phyloP scores from a whole-genome alignment of 92 coral and sea anemone genomes.

The Bergia puertoricense region DNA sequence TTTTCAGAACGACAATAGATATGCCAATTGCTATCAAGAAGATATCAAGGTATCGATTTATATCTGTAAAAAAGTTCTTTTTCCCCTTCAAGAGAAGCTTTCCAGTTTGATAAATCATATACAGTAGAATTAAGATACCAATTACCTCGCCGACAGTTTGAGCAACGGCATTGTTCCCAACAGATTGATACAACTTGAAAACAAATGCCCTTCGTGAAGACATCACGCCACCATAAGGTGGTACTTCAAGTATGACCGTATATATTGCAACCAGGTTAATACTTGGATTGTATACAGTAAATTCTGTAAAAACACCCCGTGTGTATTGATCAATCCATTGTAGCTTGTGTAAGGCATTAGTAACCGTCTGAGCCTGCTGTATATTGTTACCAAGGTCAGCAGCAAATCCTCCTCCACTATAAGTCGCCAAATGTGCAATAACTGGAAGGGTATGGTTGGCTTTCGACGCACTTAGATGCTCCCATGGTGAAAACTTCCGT shows the following conservation, averaged over 20 bases:
- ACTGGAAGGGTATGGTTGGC: constrained; percentile 30
- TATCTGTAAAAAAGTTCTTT: not conserved
- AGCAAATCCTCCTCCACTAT: constrained; percentile 25
- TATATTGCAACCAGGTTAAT: constrained; percentile 15
- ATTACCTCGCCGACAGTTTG: constrained; percentile 7
- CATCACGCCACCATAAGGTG: constrained; percentile 11
- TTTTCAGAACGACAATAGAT: constrained; percentile 5
- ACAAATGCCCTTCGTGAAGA: constrained; percentile 7
- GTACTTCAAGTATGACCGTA: constrained; percentile 22
- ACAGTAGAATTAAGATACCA: constrained; percentile 8
- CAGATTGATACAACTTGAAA: constrained; percentile 15
- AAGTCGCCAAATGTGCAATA: constrained; percentile 10
- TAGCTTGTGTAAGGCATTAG: not conserved
- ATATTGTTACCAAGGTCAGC: constrained; percentile 23
- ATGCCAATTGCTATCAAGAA: constrained; percentile 6
- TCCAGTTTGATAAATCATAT: constrained; percentile 16
- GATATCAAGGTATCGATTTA: constrained; percentile 15
- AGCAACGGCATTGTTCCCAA: not conserved
- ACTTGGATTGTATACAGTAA: constrained; percentile 17
- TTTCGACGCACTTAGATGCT: constrained; percentile 22
- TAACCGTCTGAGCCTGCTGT: constrained; percentile 10
- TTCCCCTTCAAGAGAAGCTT: constrained; percentile 19
- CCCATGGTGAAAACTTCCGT: constrained; percentile 11
- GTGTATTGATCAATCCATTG: constrained; percentile 23
- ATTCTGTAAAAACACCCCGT: constrained; percentile 17